Percentiles rank a stretch among this genome's conserved stretches.
phyloP scores from a whole-genome alignment of 2,888 invertebrate genomes.

The Macaria liturata region DNA sequence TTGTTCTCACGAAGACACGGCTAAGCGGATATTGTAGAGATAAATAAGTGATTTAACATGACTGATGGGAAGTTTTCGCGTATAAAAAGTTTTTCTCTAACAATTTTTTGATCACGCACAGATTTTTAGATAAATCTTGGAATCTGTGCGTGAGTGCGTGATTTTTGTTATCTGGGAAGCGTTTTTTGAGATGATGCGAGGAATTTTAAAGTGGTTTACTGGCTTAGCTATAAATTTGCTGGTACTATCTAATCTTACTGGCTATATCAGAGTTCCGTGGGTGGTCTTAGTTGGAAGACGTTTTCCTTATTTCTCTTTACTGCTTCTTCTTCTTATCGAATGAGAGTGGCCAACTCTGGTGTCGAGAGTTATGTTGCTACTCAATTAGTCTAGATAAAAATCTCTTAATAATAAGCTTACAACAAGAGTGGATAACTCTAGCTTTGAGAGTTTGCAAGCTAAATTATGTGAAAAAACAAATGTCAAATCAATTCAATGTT shows the following conservation, averaged over 20 bases:
- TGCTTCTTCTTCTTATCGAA: too few relatives aligned
- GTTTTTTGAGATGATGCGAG: constrained; percentile 12
- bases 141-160: constrained; percentile 25
- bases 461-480: too few relatives aligned
- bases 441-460: too few relatives aligned
- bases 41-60: constrained; percentile 27
- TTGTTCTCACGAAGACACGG: constrained; percentile 62
- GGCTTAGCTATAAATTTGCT: neutral
- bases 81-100: constrained; percentile 10
- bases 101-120: neutral
- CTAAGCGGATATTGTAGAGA: constrained; percentile 48
- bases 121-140: constrained; percentile 9
- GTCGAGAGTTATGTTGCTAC: too few relatives aligned
- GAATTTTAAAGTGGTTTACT: constrained; percentile 1
- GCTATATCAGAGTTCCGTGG: neutral
- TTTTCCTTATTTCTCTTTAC: too few relatives aligned
- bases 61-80: constrained; percentile 24
- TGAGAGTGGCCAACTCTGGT: too few relatives aligned
- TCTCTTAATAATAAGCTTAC: too few relatives aligned
- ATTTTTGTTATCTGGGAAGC: constrained; percentile 14
- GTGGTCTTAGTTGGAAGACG: neutral
- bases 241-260: neutral
- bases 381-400: too few relatives aligned
- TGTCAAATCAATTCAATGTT: too few relatives aligned
- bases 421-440: too few relatives aligned